Percentiles rank a stretch among this genome's conserved stretches.
Conservation (phyloP, 1,140 invertebrate species). For the Drosophila sturtevanti region DNA sequence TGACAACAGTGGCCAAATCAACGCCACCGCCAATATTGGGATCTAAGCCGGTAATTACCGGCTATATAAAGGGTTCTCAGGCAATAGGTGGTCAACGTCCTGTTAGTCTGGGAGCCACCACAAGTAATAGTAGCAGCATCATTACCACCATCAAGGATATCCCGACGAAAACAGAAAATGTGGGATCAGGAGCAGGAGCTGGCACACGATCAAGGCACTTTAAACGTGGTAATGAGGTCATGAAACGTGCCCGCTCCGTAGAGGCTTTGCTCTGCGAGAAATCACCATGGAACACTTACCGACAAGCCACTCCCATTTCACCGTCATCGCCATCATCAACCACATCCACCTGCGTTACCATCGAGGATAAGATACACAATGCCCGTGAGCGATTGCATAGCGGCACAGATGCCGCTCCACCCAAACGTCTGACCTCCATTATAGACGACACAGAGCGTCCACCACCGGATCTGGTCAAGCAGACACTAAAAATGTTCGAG, state of each 20-base stretch:
- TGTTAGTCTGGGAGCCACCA: slow-evolving; percentile 38
- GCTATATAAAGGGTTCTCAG: slow-evolving; percentile 46
- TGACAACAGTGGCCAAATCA: slow-evolving; percentile 28
- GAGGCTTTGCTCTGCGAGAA: slow-evolving; percentile 89
- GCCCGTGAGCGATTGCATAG: slow-evolving; percentile 75
- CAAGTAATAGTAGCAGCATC: not conserved
- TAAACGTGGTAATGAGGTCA: slow-evolving; percentile 80
- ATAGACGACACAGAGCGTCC: slow-evolving; percentile 91
- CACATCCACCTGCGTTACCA: slow-evolving; percentile 64
- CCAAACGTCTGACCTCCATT: slow-evolving; percentile 87
- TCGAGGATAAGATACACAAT: slow-evolving; percentile 81
- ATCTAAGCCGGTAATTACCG: slow-evolving; percentile 45
- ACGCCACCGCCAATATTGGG: slow-evolving; percentile 56
- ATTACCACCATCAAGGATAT: slow-evolving; percentile 9
- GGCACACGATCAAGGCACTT: slow-evolving; percentile 70
- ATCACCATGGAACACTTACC: slow-evolving; percentile 68
- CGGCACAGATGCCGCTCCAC: slow-evolving; percentile 81
- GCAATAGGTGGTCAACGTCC: slow-evolving; percentile 33
- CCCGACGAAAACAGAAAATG: not conserved
- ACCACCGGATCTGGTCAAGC: slow-evolving; percentile 92
- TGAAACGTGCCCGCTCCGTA: slow-evolving; percentile 93
- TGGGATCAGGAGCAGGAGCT: slow-evolving; percentile 13
- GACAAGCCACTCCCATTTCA: slow-evolving; percentile 10
- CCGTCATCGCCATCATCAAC: slow-evolving; percentile 29
- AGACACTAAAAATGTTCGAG: slow-evolving; percentile 92